A percentile compares a stretch with the other conserved stretches of the same genome.
Conservation (phyloP, 2,113 vertebrate species). For the Orthonyx spaldingii region DNA sequence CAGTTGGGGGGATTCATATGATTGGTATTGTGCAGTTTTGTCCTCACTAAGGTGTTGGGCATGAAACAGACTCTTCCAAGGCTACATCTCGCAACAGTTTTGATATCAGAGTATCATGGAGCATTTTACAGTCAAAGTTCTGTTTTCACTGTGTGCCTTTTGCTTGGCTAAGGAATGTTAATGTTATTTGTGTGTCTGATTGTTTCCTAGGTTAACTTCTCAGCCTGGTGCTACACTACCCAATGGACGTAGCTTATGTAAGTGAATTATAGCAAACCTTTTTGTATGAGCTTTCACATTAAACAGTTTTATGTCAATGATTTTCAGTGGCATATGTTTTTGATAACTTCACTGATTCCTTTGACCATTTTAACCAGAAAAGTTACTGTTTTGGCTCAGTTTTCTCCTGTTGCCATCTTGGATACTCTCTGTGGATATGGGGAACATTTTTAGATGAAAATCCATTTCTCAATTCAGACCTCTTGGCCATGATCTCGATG, state of each 20-base stretch:
- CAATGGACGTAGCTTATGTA: conserved; percentile 90
- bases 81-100: rapidly evolving
- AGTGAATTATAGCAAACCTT: conserved; percentile 60
- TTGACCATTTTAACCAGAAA: neutral
- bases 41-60: neutral
- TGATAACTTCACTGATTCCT: neutral
- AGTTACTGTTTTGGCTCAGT: neutral
- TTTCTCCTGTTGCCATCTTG: neutral
- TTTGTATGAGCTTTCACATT: neutral
- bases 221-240: conserved; percentile 87
- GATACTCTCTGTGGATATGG: neutral
- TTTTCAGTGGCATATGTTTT: neutral
- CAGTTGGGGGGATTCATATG: neutral
- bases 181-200: conserved; percentile 30
- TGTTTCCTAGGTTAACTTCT: conserved; percentile 85
- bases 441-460: neutral
- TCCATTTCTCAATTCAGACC: conserved; percentile 51
- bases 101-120: neutral
- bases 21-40: neutral
- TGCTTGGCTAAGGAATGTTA: neutral
- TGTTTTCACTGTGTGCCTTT: neutral
- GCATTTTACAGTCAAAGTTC: neutral
- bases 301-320: neutral
- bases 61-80: neutral
- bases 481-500: neutral